Evolutionary conservation across 2,888 invertebrate species (phyloP).

Genomic region (Patella depressa): DNA sequence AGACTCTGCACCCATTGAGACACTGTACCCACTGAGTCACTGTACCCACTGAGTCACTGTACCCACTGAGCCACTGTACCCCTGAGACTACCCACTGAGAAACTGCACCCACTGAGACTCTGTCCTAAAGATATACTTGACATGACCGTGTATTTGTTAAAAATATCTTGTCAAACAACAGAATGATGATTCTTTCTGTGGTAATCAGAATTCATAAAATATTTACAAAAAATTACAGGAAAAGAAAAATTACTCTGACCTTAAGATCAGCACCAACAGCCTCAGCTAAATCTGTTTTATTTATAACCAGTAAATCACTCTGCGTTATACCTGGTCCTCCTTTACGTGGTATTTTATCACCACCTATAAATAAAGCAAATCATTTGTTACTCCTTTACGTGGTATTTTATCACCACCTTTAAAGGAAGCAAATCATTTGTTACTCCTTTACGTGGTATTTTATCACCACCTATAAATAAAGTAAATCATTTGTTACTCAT

Average conservation of each 20-base stretch:
- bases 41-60: no score
- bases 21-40: no score
- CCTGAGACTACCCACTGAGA: no score
- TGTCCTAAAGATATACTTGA: no score
- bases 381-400: neutral
- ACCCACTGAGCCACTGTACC: no score
- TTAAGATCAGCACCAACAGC: conserved; percentile 67
- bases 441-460: conserved; percentile 66
- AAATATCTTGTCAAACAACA: neutral
- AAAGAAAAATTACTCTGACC: conserved; percentile 36
- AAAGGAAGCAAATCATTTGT: no score
- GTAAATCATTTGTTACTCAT: no score
- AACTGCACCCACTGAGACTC: no score
- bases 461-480: conserved; percentile 69
- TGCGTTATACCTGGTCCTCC: conserved; percentile 68
- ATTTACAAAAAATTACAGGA: neutral
- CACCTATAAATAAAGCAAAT: conserved; percentile 47
- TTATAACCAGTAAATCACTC: conserved; percentile 67
- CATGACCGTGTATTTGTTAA: neutral
- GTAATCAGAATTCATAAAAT: neutral
- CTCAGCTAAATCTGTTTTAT: conserved; percentile 67
- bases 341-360: conserved; percentile 67
- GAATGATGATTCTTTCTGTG: neutral
- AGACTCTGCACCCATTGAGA: no score
- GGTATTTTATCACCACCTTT: neutral